These are phyloP conservation scores for Stercorarius parasiticus DNA, from an alignment of 2,113 vertebrate species.

Conservation along the genomic window DNA sequence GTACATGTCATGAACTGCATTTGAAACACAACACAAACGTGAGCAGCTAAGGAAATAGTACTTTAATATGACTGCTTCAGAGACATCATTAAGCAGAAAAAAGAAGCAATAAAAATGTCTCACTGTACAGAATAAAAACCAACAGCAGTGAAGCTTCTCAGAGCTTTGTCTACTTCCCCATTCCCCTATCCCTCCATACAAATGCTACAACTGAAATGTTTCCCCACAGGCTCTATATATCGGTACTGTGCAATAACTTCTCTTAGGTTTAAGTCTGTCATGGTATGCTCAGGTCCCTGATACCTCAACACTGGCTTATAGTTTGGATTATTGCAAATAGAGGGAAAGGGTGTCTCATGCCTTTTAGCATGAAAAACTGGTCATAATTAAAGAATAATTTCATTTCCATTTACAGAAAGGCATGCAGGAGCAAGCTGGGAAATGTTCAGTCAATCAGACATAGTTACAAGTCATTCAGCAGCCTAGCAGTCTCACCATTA, in stretches of 20 bases:
- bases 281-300: fast-evolving
- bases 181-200: not conserved
- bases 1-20: not conserved
- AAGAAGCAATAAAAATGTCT: not conserved
- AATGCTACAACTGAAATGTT: not conserved
- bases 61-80: not conserved
- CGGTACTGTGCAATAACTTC: not conserved
- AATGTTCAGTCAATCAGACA: not conserved
- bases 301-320: not conserved
- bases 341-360: not conserved
- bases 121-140: not conserved
- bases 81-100: not conserved
- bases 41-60: not conserved
- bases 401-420: not conserved
- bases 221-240: not conserved
- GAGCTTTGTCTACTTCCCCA: not conserved
- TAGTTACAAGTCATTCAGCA: not conserved
- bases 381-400: constrained; percentile 21
- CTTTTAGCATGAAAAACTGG: not conserved
- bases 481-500: not conserved
- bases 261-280: not conserved
- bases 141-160: not conserved
- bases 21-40: not conserved
- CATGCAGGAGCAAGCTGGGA: not conserved
- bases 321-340: not conserved